Conservation (phyloP, 2,888 invertebrate genomes). For the Calliopum simillimum region DNA sequence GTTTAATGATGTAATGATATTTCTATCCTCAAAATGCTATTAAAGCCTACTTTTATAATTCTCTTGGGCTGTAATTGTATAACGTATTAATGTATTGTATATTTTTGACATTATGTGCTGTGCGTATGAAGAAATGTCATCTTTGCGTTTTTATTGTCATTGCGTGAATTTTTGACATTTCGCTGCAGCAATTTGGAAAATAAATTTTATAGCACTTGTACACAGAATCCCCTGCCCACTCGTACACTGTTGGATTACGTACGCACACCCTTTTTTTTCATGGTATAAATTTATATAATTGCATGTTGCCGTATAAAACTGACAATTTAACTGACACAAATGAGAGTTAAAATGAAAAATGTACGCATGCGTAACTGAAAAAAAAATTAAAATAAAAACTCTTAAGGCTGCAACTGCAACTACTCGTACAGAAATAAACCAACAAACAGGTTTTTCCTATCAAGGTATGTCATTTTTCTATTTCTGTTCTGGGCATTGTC, state of each 20-base stretch:
- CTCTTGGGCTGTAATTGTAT: too few species aligned
- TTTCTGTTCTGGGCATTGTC: background rate
- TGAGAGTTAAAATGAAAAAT: background rate
- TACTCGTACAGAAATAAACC: too few species aligned
- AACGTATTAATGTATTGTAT: too few species aligned
- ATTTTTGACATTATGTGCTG: background rate
- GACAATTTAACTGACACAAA: slow-evolving; percentile 19
- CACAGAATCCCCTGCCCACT: background rate
- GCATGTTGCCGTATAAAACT: background rate
- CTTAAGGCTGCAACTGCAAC: background rate
- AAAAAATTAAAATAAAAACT: background rate
- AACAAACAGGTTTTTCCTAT: background rate
- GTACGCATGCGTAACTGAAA: slow-evolving; percentile 19
- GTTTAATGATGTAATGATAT: too few species aligned
- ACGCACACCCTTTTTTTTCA: background rate
- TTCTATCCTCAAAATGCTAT: too few species aligned
- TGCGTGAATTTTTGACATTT: background rate
- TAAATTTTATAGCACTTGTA: slow-evolving; percentile 5
- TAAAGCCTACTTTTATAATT: too few species aligned
- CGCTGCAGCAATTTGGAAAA: background rate
- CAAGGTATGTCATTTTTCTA: too few species aligned
- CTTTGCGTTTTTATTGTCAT: too few species aligned
- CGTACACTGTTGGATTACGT: background rate
- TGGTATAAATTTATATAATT: background rate
- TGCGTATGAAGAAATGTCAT: background rate